Percentiles rank a stretch among this genome's conserved stretches.
phyloP scores from a whole-genome alignment of 1,140 invertebrate genomes.

The Drusus annulatus region DNA sequence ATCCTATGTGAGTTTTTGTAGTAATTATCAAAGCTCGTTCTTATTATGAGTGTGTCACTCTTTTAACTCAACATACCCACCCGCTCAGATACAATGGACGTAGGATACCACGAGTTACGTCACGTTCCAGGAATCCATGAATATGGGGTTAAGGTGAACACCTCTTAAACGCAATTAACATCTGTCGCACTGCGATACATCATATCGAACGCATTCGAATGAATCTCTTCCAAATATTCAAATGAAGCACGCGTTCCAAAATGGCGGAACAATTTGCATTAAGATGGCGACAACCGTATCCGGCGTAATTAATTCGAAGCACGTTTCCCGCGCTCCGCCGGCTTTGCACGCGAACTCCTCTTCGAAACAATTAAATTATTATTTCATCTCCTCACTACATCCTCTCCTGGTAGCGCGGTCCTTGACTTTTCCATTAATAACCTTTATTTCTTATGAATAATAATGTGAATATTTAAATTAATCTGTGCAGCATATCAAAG shows the following conservation, averaged over 20 bases:
- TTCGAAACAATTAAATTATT: neutral
- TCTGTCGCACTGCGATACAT: no score
- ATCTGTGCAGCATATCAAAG: slow-evolving; percentile 26
- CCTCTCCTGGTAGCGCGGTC: slow-evolving; percentile 5
- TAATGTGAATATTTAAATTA: slow-evolving; percentile 35
- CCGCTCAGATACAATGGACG: no score
- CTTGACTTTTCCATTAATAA: slow-evolving; percentile 23
- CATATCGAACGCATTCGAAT: no score
- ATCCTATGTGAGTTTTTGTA: no score
- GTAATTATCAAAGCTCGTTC: no score
- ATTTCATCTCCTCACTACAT: slow-evolving; percentile 6
- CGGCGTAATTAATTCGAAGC: slow-evolving; percentile 17
- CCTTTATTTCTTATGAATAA: slow-evolving; percentile 6
- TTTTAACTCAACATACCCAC: no score
- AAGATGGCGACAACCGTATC: slow-evolving; percentile 23
- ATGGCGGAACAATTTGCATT: slow-evolving; percentile 10
- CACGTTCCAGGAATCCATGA: no score
- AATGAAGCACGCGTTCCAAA: neutral
- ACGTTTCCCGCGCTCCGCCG: slow-evolving; percentile 29
- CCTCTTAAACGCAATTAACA: no score
- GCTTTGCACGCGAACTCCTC: neutral
- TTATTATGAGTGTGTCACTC: no score
- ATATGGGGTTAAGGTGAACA: no score
- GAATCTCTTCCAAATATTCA: neutral
- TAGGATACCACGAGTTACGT: no score